Evolutionary conservation across 2,797 vertebrate genomes (phyloP).

Genomic region (Chrosomus eos): DNA sequence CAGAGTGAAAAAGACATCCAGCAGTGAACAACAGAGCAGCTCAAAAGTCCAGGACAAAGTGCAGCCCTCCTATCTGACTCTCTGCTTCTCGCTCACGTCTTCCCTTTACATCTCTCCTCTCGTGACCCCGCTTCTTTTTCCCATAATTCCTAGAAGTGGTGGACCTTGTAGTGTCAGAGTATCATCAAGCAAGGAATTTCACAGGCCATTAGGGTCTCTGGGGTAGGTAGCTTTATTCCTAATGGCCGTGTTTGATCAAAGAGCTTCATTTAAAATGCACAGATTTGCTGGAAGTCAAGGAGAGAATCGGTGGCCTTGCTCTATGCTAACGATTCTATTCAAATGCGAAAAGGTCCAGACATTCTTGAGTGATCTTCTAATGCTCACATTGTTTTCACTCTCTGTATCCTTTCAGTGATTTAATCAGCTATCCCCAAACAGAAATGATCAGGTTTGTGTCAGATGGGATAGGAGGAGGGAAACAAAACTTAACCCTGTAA

Average conservation of each 20-base stretch:
- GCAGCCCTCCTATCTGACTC: slow-evolving; percentile 61
- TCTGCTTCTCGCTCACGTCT: slow-evolving; percentile 44
- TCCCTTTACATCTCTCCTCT: slow-evolving; percentile 37
- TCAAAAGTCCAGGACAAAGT: slow-evolving; percentile 76
- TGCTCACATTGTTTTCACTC: slow-evolving; percentile 34
- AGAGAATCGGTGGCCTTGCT: slow-evolving; percentile 24
- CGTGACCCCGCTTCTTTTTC: slow-evolving; percentile 22
- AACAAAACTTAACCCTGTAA: not conserved
- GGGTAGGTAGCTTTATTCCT: slow-evolving; percentile 41
- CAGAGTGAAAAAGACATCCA: slow-evolving; percentile 53
- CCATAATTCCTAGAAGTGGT: slow-evolving; percentile 50
- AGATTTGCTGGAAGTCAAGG: slow-evolving; percentile 22
- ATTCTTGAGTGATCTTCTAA: slow-evolving; percentile 43
- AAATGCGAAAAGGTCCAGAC: slow-evolving; percentile 13
- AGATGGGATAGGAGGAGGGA: not conserved
- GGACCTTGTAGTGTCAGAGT: slow-evolving; percentile 37
- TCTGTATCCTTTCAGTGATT: slow-evolving; percentile 43
- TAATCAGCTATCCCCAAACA: slow-evolving; percentile 42
- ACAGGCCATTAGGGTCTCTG: slow-evolving; percentile 29
- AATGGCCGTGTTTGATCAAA: slow-evolving; percentile 52
- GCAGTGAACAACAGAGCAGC: slow-evolving; percentile 62
- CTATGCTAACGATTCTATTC: slow-evolving; percentile 45
- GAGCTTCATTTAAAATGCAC: slow-evolving; percentile 31
- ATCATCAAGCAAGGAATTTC: slow-evolving; percentile 44
- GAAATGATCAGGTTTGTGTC: slow-evolving; percentile 5